Percentiles rank a stretch among this genome's conserved stretches.
Evolutionary conservation across 1,140 invertebrate species (phyloP).

Genomic region (Grapholita molesta): DNA sequence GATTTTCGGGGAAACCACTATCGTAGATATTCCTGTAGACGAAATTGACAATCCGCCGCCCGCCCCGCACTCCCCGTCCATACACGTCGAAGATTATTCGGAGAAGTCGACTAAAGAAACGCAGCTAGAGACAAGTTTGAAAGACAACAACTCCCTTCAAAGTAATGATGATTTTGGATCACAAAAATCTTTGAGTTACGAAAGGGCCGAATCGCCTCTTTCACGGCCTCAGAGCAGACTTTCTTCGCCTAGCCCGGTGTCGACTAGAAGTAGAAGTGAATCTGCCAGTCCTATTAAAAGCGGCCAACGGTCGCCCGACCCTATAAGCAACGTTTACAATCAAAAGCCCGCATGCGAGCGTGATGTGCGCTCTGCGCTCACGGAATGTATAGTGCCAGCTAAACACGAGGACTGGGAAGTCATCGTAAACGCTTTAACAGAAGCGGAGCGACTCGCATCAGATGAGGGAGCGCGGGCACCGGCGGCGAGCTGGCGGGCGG

Average conservation of each 20-base stretch:
- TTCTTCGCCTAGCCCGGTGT: conserved; percentile 3
- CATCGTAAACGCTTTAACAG: conserved; percentile 87
- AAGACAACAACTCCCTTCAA: not conserved
- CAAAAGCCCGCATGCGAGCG: conserved; percentile 35
- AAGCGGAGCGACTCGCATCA: conserved; percentile 84
- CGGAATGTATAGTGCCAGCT: conserved; percentile 57
- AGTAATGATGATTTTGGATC: conserved; percentile 24
- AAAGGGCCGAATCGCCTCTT: not conserved
- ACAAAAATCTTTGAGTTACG: conserved; percentile 22
- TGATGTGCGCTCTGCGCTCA: conserved; percentile 58
- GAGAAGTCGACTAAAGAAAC: conserved; percentile 34
- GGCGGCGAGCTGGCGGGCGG: conserved; percentile 79
- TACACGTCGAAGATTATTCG: conserved; percentile 55
- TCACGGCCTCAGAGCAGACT: conserved; percentile 15
- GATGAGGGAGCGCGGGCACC: conserved; percentile 84
- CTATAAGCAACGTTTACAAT: conserved; percentile 29
- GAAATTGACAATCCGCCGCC: conserved; percentile 25
- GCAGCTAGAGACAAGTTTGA: not conserved
- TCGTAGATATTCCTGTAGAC: conserved; percentile 23
- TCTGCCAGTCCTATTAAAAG: conserved; percentile 35
- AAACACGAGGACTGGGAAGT: conserved; percentile 88
- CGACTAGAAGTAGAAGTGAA: conserved; percentile 22
- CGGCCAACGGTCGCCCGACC: conserved; percentile 34
- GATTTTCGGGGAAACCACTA: conserved; percentile 23
- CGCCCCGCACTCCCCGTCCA: conserved; percentile 54